Conservation (phyloP, 1,140 invertebrate genomes). For the Magallana ariakensis region DNA sequence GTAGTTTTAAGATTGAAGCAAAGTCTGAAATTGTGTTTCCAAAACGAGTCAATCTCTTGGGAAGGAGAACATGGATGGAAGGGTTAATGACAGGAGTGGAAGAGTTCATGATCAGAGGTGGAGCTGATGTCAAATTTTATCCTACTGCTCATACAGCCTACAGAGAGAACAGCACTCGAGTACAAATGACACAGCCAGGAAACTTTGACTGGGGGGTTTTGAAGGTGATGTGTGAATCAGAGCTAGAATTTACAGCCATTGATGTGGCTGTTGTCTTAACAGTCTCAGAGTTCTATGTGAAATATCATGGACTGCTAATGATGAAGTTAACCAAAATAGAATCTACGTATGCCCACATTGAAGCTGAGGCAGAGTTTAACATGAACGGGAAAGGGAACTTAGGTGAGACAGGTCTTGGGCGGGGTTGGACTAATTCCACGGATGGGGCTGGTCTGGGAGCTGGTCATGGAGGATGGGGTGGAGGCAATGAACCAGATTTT, state of each 20-base stretch:
- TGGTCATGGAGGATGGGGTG: slow-evolving; percentile 72
- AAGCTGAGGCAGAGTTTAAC: slow-evolving; percentile 69
- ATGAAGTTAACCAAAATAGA: slow-evolving; percentile 69
- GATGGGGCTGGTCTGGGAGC: slow-evolving; percentile 65
- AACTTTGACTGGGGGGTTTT: slow-evolving; percentile 69
- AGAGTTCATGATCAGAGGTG: slow-evolving; percentile 63
- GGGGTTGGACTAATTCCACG: slow-evolving; percentile 55
- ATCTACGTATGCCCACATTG: slow-evolving; percentile 65
- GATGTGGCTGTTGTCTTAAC: slow-evolving; percentile 62
- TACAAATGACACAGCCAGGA: slow-evolving; percentile 64
- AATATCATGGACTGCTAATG: slow-evolving; percentile 67
- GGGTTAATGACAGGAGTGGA: slow-evolving; percentile 69
- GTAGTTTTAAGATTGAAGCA: slow-evolving; percentile 70
- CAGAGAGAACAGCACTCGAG: slow-evolving; percentile 67
- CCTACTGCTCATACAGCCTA: slow-evolving; percentile 70
- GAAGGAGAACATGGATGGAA: slow-evolving; percentile 68
- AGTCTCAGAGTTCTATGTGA: slow-evolving; percentile 65
- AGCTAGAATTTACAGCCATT: slow-evolving; percentile 67
- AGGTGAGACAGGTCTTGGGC: slow-evolving; percentile 64
- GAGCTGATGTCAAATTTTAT: slow-evolving; percentile 66
- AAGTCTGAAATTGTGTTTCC: slow-evolving; percentile 69
- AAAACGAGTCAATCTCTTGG: slow-evolving; percentile 65
- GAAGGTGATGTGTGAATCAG: slow-evolving; percentile 62
- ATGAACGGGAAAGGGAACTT: slow-evolving; percentile 63
- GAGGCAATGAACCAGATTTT: slow-evolving; percentile 66